Evolutionary conservation across 2,113 vertebrate species (phyloP).

Genomic region (Ciconia stormi): DNA sequence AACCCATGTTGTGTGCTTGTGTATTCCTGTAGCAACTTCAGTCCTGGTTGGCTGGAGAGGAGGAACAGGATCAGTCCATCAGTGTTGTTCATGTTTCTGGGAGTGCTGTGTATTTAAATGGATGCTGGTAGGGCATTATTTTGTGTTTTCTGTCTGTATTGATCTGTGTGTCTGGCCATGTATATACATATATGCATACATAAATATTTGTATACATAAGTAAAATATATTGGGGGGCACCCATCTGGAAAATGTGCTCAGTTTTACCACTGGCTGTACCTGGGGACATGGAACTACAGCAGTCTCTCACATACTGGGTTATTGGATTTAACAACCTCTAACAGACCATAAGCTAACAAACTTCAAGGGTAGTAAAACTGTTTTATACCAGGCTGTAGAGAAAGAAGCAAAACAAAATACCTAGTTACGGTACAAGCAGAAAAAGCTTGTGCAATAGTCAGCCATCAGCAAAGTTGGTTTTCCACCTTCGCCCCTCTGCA

Average conservation of each 20-base stretch:
- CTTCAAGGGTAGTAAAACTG: neutral
- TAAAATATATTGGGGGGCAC: neutral
- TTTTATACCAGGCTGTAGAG: neutral
- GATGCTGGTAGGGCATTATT: neutral
- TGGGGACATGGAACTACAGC: neutral
- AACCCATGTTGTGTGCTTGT: fast-evolving
- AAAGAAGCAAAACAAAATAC: neutral
- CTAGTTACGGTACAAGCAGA: neutral
- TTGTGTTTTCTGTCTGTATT: neutral
- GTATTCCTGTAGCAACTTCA: neutral
- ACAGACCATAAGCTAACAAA: neutral
- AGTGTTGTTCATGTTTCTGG: neutral
- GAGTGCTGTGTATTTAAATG: neutral
- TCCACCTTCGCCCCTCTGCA: neutral
- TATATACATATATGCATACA: neutral
- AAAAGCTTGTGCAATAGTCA: neutral
- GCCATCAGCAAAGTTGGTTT: neutral
- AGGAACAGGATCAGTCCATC: fast-evolving
- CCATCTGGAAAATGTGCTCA: neutral
- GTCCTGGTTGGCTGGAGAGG: neutral
- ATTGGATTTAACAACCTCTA: neutral
- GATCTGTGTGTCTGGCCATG: neutral
- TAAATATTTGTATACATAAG: neutral
- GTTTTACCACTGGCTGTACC: neutral
- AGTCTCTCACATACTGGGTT: neutral